A percentile compares a stretch with the other conserved stretches of the same genome.
Evolutionary conservation across 2,113 vertebrate genomes (phyloP).

Genomic region (Scalopus aquaticus): DNA sequence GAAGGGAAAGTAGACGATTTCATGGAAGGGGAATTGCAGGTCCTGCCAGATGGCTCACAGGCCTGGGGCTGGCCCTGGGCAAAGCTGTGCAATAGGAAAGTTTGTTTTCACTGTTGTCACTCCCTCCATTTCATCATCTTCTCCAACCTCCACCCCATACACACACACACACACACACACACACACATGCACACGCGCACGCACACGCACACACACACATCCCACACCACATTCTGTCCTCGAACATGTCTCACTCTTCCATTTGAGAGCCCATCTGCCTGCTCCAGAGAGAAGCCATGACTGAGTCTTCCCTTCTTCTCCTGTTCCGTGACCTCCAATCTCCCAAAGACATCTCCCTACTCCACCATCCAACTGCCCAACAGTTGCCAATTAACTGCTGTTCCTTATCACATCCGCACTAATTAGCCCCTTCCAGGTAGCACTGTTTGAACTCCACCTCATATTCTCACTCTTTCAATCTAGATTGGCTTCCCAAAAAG

Average conservation of each 20-base stretch:
- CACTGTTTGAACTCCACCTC: background rate
- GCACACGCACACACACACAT: background rate
- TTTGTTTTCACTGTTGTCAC: slow-evolving; percentile 8
- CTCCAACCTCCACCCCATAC: background rate
- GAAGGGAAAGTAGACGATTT: background rate
- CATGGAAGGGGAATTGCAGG: background rate
- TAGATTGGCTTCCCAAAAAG: background rate
- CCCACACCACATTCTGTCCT: background rate
- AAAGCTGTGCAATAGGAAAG: background rate
- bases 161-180: background rate
- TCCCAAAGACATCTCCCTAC: background rate
- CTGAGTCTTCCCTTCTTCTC: background rate
- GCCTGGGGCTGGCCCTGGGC: background rate
- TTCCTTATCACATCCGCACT: background rate
- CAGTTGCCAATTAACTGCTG: background rate
- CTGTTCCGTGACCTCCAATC: background rate
- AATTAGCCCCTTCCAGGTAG: background rate
- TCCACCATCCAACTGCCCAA: background rate
- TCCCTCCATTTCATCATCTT: slow-evolving; percentile 16
- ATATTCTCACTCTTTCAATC: background rate
- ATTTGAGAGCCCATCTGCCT: background rate
- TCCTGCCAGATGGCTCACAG: slow-evolving; percentile 37
- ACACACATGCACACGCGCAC: background rate
- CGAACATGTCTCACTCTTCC: background rate
- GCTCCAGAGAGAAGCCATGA: background rate